A percentile compares a stretch with the other conserved stretches of the same genome.
Evolutionary conservation across 2,888 invertebrate species (phyloP).

Genomic region (Leuctra nigra): DNA sequence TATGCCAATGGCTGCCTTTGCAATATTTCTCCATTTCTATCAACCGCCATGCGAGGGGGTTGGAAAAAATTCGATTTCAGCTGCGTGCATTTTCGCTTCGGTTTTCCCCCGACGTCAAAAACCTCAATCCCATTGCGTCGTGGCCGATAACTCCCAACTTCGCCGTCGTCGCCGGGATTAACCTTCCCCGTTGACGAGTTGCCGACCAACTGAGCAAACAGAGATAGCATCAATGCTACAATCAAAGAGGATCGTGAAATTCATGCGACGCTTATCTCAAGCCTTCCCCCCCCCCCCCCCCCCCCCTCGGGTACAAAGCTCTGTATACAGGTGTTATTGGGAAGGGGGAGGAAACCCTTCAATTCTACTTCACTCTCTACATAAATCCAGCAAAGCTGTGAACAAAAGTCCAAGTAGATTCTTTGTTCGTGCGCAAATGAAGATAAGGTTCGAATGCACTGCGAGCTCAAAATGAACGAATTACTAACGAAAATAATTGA

Average conservation of each 20-base stretch:
- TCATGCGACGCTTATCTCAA: not conserved
- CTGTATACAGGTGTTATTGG: too few species aligned
- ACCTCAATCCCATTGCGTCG: conserved; percentile 9
- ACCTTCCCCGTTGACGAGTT: not conserved
- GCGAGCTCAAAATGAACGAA: too few species aligned
- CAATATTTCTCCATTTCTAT: conserved; percentile 22
- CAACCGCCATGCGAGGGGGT: conserved; percentile 1
- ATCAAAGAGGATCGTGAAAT: not conserved
- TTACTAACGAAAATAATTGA: too few species aligned
- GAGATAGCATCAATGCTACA: conserved; percentile 1
- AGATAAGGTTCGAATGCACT: too few species aligned
- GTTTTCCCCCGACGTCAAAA: not conserved
- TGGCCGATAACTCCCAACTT: conserved; percentile 2
- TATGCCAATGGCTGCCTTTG: conserved; percentile 9
- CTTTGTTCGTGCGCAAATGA: too few species aligned
- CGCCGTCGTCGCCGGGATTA: not conserved
- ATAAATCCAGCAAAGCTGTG: too few species aligned
- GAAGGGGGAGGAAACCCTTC: too few species aligned
- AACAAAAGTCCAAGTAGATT: too few species aligned
- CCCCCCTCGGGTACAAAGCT: too few species aligned
- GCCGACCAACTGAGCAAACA: not conserved
- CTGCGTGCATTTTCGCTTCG: conserved; percentile 4
- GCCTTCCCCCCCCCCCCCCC: too few species aligned
- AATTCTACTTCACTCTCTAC: too few species aligned
- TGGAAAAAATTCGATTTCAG: conserved; percentile 19